phyloP scores from a whole-genome alignment of 2,888 invertebrate species.

The Scaptodrosophila latifasciaeformis region DNA sequence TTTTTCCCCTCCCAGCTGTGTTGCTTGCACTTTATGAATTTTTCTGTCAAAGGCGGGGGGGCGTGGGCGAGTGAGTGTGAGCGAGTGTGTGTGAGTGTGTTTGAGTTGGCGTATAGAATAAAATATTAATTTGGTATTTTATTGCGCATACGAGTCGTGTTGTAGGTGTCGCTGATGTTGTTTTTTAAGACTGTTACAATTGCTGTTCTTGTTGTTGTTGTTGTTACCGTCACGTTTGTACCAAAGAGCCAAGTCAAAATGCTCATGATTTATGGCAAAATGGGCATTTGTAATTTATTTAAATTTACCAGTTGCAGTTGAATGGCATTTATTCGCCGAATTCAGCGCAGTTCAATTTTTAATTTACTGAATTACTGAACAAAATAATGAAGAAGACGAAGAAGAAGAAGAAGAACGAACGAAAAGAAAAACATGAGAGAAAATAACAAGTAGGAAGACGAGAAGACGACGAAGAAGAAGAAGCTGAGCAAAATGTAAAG shows the following conservation, averaged over 20 bases:
- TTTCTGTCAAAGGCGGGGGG: no score
- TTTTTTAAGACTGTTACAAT: no score
- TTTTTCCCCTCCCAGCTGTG: not conserved
- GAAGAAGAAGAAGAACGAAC: no score
- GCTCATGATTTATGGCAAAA: conserved; percentile 51
- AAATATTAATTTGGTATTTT: conserved; percentile 63
- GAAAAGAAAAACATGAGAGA: not conserved
- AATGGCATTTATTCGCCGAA: no score
- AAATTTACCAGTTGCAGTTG: not conserved
- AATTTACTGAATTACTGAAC: no score
- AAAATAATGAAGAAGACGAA: no score
- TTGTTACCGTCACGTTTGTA: no score
- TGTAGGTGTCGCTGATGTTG: conserved; percentile 10
- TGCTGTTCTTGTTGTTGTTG: no score
- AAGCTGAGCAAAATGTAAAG: not conserved
- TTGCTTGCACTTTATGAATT: conserved; percentile 39
- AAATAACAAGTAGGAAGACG: not conserved
- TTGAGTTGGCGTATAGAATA: no score
- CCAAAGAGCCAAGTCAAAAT: not conserved
- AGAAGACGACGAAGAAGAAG: not conserved
- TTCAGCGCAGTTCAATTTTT: no score
- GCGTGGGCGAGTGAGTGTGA: not conserved
- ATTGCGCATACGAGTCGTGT: conserved; percentile 48
- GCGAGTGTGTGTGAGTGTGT: conserved; percentile 19
- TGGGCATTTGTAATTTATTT: conserved; percentile 10